These are phyloP conservation scores for Ardeotis arabs DNA, from an alignment of 2,113 vertebrate genomes.

Conservation along the genomic window DNA sequence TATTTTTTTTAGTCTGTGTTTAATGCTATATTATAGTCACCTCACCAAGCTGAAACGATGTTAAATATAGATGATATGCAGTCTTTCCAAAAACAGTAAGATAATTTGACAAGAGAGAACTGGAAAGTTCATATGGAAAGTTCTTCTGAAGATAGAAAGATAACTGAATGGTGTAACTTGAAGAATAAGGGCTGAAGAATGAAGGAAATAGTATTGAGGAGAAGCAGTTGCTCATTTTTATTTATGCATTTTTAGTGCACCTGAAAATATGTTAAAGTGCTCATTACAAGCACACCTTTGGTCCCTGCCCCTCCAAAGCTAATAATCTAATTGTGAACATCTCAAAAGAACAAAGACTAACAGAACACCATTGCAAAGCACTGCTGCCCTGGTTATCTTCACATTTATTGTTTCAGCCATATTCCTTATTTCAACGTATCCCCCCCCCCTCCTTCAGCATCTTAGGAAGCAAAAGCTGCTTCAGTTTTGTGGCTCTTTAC, in stretches of 20 bases:
- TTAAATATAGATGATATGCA: constrained; percentile 63
- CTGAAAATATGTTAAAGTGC: neutral
- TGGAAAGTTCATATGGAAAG: constrained; percentile 42
- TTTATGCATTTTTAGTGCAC: neutral
- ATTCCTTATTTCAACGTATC: neutral
- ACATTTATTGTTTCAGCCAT: neutral
- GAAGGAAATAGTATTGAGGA: neutral
- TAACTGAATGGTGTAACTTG: neutral
- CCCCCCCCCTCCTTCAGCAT: neutral
- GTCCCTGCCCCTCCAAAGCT: neutral
- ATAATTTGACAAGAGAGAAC: constrained; percentile 47
- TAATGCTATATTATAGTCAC: constrained; percentile 59
- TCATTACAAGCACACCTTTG: neutral
- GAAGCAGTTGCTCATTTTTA: neutral
- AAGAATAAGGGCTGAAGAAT: neutral
- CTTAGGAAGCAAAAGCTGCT: constrained; percentile 38
- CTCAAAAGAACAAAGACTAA: neutral
- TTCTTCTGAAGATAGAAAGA: constrained; percentile 5
- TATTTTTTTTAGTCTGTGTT: constrained; percentile 50
- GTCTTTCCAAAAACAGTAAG: constrained; percentile 50
- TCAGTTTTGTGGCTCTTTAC: constrained; percentile 50
- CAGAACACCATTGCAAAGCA: neutral
- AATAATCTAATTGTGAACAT: neutral
- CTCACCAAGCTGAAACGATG: constrained; percentile 45
- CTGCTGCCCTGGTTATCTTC: neutral